Conservation (phyloP, 1,140 invertebrate genomes). For the Diabrotica virgifera region DNA sequence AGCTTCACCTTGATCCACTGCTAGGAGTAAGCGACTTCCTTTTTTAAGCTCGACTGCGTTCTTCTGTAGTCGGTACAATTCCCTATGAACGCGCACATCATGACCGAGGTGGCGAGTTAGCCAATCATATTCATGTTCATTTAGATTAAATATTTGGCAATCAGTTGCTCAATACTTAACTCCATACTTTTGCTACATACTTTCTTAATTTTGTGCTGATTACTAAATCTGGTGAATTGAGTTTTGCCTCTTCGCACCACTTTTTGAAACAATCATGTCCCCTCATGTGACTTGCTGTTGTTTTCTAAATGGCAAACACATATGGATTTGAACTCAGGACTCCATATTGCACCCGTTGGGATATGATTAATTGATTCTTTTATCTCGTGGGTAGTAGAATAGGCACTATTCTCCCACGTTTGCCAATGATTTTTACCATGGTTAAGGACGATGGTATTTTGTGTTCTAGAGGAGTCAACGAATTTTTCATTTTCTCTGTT, state of each 20-base stretch:
- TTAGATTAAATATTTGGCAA: conserved; percentile 20
- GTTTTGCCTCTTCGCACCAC: conserved; percentile 15
- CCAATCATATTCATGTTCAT: conserved; percentile 17
- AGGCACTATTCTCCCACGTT: conserved; percentile 18
- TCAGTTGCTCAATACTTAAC: too few species aligned
- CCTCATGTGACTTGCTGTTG: conserved; percentile 10
- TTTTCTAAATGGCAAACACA: background rate
- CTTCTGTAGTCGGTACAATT: conserved; percentile 20
- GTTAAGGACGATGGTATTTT: conserved; percentile 18
- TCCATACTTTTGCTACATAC: too few species aligned
- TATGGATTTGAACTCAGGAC: conserved; percentile 1
- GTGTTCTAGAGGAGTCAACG: conserved; percentile 14
- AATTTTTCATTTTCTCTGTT: conserved; percentile 14
- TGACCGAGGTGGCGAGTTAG: conserved; percentile 17
- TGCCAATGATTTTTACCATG: conserved; percentile 18
- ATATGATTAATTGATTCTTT: conserved; percentile 18
- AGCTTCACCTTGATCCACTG: conserved; percentile 9
- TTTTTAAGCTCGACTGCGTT: conserved; percentile 17
- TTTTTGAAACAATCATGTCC: conserved; percentile 18
- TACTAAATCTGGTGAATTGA: conserved; percentile 10
- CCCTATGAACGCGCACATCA: conserved; percentile 12
- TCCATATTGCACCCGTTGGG: conserved; percentile 3
- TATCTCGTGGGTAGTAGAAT: conserved; percentile 16
- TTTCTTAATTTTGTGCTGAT: conserved; percentile 18
- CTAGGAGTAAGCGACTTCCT: conserved; percentile 11